These are phyloP conservation scores for Brachyopa scutellaris DNA, from an alignment of 2,888 invertebrate species.

Conservation along the genomic window DNA sequence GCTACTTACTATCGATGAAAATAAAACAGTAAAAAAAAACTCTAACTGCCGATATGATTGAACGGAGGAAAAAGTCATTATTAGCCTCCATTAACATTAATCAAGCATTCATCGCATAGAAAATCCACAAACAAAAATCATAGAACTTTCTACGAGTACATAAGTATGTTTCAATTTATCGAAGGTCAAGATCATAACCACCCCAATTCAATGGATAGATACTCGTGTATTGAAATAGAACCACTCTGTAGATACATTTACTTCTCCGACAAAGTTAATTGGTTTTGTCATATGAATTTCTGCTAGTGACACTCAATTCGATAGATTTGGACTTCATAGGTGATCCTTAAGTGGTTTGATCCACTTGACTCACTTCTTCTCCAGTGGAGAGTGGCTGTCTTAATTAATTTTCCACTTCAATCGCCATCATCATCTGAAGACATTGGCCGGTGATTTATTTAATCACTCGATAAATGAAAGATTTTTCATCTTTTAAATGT, in stretches of 20 bases:
- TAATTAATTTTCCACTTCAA: conserved; percentile 6
- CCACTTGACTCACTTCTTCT: not conserved
- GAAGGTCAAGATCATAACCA: conserved; percentile 11
- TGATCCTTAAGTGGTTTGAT: not conserved
- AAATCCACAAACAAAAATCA: conserved; percentile 2
- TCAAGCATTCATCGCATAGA: too few species aligned
- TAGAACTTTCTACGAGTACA: not conserved
- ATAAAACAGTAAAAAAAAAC: conserved; percentile 16
- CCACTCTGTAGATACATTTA: too few species aligned
- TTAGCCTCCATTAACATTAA: conserved; percentile 5
- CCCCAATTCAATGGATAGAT: not conserved
- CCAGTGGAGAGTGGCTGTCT: not conserved
- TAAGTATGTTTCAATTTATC: not conserved
- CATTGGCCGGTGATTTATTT: not conserved
- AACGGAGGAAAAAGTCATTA: conserved; percentile 6
- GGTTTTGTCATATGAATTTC: conserved; percentile 6
- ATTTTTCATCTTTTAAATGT: not conserved
- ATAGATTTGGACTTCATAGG: conserved; percentile 1
- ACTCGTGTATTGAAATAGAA: too few species aligned
- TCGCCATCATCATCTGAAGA: not conserved
- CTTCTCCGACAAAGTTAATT: conserved; percentile 4
- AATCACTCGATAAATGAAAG: not conserved
- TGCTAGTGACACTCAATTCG: not conserved
- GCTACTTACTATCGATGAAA: not conserved
- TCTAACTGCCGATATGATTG: not conserved